phyloP scores from a whole-genome alignment of 2,888 invertebrate species.

The Heliothis peltigera region DNA sequence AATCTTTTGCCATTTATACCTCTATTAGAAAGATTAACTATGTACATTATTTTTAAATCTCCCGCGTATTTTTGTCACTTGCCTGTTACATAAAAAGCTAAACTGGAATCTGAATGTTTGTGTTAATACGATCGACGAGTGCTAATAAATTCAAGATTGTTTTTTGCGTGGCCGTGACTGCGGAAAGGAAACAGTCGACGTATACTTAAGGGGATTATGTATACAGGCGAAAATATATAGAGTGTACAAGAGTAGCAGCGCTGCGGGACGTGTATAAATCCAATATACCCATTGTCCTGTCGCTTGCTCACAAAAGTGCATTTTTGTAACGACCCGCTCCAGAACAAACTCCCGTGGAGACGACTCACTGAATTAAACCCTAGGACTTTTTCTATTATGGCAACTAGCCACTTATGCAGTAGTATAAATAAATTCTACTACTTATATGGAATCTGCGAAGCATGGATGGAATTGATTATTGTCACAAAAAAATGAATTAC shows the following conservation, averaged over 20 bases:
- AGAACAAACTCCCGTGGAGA: slow-evolving; percentile 69
- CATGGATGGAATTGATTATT: slow-evolving; percentile 43
- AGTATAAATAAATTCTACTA: slow-evolving; percentile 48
- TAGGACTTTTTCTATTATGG: slow-evolving; percentile 53
- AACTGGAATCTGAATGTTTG: slow-evolving; percentile 45
- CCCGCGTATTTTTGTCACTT: slow-evolving; percentile 3
- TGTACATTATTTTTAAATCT: slow-evolving; percentile 13
- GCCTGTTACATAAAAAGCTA: slow-evolving; percentile 15
- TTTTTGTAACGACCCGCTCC: slow-evolving; percentile 68
- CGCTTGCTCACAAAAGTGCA: slow-evolving; percentile 74
- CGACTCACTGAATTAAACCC: slow-evolving; percentile 50
- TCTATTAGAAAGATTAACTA: slow-evolving; percentile 24
- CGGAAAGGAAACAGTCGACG: slow-evolving; percentile 40
- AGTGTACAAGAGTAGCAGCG: slow-evolving; percentile 69
- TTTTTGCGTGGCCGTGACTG: slow-evolving; percentile 44
- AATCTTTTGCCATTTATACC: slow-evolving; percentile 27
- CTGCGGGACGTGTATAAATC: slow-evolving; percentile 82
- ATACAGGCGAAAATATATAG: slow-evolving; percentile 56
- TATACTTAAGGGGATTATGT: slow-evolving; percentile 42
- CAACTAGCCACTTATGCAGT: slow-evolving; percentile 44
- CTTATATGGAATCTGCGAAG: slow-evolving; percentile 45
- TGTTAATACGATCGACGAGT: slow-evolving; percentile 50
- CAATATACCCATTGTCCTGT: slow-evolving; percentile 82
- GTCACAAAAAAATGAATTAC: slow-evolving; percentile 43
- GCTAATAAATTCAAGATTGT: slow-evolving; percentile 54